These are phyloP conservation scores for Xiphorhynchus erythropygius DNA, from an alignment of 2,797 vertebrate species.

Conservation along the genomic window DNA sequence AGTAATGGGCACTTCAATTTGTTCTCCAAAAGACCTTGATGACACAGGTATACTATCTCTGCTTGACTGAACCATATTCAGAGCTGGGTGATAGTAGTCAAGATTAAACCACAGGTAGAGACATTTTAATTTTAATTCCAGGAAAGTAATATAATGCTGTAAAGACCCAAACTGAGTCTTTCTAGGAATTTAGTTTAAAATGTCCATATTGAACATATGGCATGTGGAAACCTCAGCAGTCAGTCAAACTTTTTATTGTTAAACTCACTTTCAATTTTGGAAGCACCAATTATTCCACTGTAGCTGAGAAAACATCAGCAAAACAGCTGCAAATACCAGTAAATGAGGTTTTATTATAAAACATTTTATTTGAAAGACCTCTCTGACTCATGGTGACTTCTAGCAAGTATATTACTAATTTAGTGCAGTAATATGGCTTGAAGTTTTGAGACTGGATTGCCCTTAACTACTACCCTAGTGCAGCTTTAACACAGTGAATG, in stretches of 20 bases:
- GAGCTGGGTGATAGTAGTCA: not conserved
- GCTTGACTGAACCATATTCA: not conserved
- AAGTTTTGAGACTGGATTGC: slow-evolving; percentile 21
- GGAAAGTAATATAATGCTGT: slow-evolving; percentile 16
- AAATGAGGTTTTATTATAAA: slow-evolving; percentile 45
- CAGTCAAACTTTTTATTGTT: not conserved
- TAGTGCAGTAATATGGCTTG: slow-evolving; percentile 3
- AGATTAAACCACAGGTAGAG: not conserved
- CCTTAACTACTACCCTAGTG: not conserved
- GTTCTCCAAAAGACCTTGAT: not conserved
- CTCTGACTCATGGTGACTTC: slow-evolving; percentile 3
- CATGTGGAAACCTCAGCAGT: slow-evolving; percentile 13
- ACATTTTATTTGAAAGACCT: slow-evolving; percentile 23
- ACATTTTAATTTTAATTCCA: not conserved
- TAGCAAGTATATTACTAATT: slow-evolving; percentile 28
- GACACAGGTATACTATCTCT: not conserved
- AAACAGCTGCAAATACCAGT: not conserved
- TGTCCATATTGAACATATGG: not conserved
- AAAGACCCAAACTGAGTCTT: not conserved
- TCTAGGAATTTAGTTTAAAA: slow-evolving; percentile 48
- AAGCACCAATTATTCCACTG: slow-evolving; percentile 13
- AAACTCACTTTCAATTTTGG: slow-evolving; percentile 22
- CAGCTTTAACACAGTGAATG: not conserved
- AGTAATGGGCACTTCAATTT: not conserved
- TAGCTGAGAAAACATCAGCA: slow-evolving; percentile 11